A percentile compares a stretch with the other conserved stretches of the same genome.
phyloP scores from a whole-genome alignment of 2,888 invertebrate genomes.

The Tenthredo notha region DNA sequence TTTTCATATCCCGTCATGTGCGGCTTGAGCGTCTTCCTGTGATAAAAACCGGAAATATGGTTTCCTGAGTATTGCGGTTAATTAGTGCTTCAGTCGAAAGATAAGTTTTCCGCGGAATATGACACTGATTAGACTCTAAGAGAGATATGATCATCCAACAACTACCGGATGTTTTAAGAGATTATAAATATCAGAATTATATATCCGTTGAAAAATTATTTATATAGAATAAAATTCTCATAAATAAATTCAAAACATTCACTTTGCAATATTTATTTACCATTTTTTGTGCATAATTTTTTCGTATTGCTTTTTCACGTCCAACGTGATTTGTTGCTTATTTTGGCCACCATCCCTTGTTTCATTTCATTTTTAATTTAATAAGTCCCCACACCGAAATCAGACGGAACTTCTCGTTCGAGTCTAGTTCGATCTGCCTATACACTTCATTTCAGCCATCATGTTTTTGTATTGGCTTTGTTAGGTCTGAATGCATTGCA shows the following conservation, averaged over 20 bases:
- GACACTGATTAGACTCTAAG: neutral
- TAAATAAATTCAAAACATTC: neutral
- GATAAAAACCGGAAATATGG: neutral
- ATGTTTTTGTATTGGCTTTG: slow-evolving; percentile 39
- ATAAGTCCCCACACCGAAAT: neutral
- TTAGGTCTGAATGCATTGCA: slow-evolving; percentile 37
- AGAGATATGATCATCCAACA: neutral
- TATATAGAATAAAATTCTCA: neutral
- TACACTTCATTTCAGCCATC: slow-evolving; percentile 29
- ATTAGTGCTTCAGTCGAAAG: neutral
- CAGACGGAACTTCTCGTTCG: neutral
- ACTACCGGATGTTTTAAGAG: neutral
- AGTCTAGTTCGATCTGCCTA: neutral
- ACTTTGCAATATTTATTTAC: neutral
- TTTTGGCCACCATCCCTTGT: neutral
- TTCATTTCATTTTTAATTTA: neutral
- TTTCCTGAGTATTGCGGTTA: neutral
- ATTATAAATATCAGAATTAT: neutral
- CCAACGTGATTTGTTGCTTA: neutral
- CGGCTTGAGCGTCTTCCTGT: neutral
- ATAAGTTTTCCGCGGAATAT: neutral
- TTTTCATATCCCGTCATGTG: neutral
- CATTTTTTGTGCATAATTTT: neutral
- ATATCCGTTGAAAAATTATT: neutral
- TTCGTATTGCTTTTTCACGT: neutral